A percentile compares a stretch with the other conserved stretches of the same genome.
Evolutionary conservation across 2,113 vertebrate genomes (phyloP).

Genomic region (Irena cyanogastra): DNA sequence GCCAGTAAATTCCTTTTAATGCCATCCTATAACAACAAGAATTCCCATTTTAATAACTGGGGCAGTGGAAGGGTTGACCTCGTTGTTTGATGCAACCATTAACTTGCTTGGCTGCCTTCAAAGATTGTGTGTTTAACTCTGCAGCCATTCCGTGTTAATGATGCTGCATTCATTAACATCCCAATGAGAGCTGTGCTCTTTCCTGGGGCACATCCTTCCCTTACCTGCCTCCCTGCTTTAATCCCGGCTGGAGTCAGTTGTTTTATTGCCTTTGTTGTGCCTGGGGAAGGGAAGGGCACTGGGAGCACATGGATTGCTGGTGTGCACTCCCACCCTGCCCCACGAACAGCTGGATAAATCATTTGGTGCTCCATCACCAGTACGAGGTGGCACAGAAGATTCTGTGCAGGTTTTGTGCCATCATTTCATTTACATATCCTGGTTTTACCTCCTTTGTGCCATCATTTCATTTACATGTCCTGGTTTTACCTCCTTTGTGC

Average conservation of each 20-base stretch:
- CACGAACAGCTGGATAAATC: neutral
- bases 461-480: too few species aligned
- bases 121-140: constrained; percentile 17
- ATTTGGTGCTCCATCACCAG: too few species aligned
- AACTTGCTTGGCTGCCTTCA: constrained; percentile 14
- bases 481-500: too few species aligned
- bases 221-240: neutral
- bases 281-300: neutral
- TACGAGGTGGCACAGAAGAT: neutral
- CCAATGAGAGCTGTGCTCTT: neutral
- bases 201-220: neutral
- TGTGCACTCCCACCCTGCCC: neutral
- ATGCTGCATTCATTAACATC: constrained; percentile 28
- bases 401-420: neutral
- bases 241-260: neutral
- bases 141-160: neutral
- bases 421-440: neutral
- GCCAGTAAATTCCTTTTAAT: constrained; percentile 23
- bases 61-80: neutral
- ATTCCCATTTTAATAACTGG: constrained; percentile 26
- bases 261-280: neutral
- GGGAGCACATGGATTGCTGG: neutral
- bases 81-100: constrained; percentile 24
- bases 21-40: neutral
- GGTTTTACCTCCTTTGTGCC: too few species aligned